Conservation (phyloP, 2,888 invertebrate genomes). For the Rotaria socialis region DNA sequence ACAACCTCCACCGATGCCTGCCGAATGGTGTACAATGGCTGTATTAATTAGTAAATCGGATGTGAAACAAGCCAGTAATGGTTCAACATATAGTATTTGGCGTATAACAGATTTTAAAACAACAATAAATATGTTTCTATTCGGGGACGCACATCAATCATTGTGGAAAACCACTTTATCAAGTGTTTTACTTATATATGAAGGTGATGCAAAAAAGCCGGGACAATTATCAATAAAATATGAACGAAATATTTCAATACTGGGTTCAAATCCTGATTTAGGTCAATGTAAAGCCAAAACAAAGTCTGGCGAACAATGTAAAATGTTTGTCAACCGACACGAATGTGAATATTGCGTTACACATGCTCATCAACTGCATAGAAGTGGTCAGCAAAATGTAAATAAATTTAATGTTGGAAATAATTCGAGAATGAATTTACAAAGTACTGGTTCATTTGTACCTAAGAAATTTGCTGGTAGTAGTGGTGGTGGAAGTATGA, state of each 20-base stretch:
- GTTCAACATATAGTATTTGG: constrained; percentile 43
- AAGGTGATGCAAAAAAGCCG: not conserved
- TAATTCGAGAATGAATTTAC: constrained; percentile 20
- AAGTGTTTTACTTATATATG: not conserved
- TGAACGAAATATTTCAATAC: not conserved
- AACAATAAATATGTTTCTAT: constrained; percentile 40
- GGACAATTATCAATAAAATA: not conserved
- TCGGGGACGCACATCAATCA: constrained; percentile 43
- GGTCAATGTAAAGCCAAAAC: constrained; percentile 26
- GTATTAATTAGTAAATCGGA: constrained; percentile 42
- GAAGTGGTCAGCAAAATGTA: not conserved
- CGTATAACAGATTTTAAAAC: constrained; percentile 40
- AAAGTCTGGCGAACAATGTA: constrained; percentile 15
- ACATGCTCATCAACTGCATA: constrained; percentile 11
- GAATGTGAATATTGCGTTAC: not conserved
- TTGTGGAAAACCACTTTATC: constrained; percentile 40
- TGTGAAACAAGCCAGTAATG: constrained; percentile 42
- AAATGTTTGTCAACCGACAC: not conserved
- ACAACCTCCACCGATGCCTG: not conserved
- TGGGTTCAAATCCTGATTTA: constrained; percentile 1
- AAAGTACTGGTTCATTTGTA: constrained; percentile 27
- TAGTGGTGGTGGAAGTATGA: not conserved
- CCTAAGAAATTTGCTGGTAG: not conserved
- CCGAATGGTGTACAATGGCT: constrained; percentile 43
- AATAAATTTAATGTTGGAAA: not conserved